These are phyloP conservation scores for Gallinago stenura DNA, from an alignment of 2,797 vertebrate species.

Conservation along the genomic window DNA sequence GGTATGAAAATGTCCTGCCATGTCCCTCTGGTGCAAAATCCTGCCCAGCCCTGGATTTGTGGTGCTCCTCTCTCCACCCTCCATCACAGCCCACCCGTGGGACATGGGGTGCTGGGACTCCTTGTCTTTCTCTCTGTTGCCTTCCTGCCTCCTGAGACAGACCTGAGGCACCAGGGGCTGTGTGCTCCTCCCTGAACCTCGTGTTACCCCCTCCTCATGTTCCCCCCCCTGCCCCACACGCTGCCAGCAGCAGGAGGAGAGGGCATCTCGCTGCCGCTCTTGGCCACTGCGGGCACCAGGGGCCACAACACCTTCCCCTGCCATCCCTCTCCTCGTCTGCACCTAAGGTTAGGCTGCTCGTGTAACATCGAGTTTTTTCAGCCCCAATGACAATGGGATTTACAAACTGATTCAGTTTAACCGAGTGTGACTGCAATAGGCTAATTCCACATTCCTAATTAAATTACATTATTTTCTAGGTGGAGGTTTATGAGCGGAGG, in stretches of 20 bases:
- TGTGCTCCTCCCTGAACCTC: background rate
- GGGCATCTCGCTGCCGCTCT: background rate
- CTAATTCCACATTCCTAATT: conserved; percentile 70
- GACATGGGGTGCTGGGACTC: background rate
- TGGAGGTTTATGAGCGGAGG: conserved; percentile 55
- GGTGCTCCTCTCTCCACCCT: background rate
- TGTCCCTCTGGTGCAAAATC: background rate
- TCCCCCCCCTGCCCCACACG: accelerated
- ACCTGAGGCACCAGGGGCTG: background rate
- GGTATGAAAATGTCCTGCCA: background rate
- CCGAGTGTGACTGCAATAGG: conserved; percentile 29
- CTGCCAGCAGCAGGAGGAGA: background rate
- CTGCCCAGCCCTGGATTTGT: background rate
- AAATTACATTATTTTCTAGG: conserved; percentile 58
- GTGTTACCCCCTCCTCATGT: background rate
- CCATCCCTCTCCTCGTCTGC: background rate
- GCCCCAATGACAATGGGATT: conserved; percentile 29
- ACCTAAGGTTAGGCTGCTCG: background rate
- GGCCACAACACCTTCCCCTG: background rate
- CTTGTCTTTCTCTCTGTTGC: background rate
- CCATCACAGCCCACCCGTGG: background rate
- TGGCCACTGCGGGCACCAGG: background rate
- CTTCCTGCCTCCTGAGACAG: background rate
- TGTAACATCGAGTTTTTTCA: background rate
- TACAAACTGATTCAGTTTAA: conserved; percentile 38